These are phyloP conservation scores for Seriola rivoliana DNA, from an alignment of 2,113 vertebrate species.

Conservation along the genomic window DNA sequence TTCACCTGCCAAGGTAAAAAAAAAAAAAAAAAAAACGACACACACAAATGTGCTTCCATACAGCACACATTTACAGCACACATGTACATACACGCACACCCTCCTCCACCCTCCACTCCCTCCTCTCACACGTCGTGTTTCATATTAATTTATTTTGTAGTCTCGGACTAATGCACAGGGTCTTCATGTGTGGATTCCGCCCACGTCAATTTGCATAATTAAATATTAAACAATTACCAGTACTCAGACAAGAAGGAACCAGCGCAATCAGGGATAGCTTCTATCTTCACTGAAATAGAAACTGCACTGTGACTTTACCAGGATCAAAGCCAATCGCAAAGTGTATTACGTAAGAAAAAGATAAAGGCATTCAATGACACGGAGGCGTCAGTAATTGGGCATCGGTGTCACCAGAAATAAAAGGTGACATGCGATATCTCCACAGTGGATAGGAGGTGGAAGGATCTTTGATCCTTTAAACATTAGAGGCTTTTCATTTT, in stretches of 20 bases:
- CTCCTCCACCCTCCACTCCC: background rate
- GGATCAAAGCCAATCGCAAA: constrained; percentile 5
- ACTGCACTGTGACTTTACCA: background rate
- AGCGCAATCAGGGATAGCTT: constrained; percentile 20
- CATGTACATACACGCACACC: background rate
- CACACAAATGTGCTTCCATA: background rate
- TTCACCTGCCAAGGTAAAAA: constrained; percentile 81
- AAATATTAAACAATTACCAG: constrained; percentile 65
- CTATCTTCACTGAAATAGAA: constrained; percentile 14
- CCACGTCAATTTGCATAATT: constrained; percentile 54
- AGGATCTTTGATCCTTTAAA: constrained; percentile 9
- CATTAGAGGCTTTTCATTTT: background rate
- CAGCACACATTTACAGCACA: background rate
- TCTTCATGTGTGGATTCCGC: constrained; percentile 40
- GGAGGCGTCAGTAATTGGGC: background rate
- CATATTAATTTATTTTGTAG: constrained; percentile 12
- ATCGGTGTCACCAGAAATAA: background rate
- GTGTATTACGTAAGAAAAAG: background rate
- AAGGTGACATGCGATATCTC: background rate
- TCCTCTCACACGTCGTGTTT: background rate
- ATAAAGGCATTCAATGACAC: background rate
- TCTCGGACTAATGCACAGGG: constrained; percentile 15
- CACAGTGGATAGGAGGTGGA: background rate
- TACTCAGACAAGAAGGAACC: constrained; percentile 61
- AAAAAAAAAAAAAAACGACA: background rate